Conservation (phyloP, 2,888 invertebrate genomes). For the Parelbella ahira region DNA sequence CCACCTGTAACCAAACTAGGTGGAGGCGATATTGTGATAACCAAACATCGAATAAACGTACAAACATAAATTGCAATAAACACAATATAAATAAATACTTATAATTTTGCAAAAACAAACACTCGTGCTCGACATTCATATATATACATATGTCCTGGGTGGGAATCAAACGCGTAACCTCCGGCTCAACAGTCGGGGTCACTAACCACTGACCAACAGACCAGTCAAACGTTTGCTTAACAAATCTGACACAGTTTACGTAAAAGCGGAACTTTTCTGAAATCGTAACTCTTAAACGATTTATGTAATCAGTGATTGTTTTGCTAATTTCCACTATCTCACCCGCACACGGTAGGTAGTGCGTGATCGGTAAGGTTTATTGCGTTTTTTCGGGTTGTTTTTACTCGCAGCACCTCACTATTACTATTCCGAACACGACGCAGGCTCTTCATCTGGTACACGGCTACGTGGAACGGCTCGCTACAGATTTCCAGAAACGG, state of each 20-base stretch:
- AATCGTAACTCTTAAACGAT: slow-evolving; percentile 4
- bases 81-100: too few species aligned
- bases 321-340: slow-evolving; percentile 23
- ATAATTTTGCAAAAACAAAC: too few species aligned
- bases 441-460: slow-evolving; percentile 48
- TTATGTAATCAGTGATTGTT: slow-evolving; percentile 7
- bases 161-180: too few species aligned
- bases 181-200: too few species aligned
- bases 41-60: too few species aligned
- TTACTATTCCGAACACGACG: slow-evolving; percentile 49
- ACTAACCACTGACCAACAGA: too few species aligned
- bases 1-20: too few species aligned
- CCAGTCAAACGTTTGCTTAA: too few species aligned
- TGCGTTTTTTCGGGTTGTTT: slow-evolving; percentile 43
- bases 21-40: too few species aligned
- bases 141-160: too few species aligned
- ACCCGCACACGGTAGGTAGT: slow-evolving; percentile 18
- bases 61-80: too few species aligned
- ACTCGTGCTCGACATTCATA: too few species aligned
- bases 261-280: slow-evolving; percentile 17
- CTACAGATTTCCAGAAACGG: slow-evolving; percentile 57
- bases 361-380: slow-evolving; percentile 43
- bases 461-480: slow-evolving; percentile 51
- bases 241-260: not conserved
- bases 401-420: slow-evolving; percentile 49